Conservation (phyloP, 2,888 invertebrate genomes). For the Aricia artaxerxes region DNA sequence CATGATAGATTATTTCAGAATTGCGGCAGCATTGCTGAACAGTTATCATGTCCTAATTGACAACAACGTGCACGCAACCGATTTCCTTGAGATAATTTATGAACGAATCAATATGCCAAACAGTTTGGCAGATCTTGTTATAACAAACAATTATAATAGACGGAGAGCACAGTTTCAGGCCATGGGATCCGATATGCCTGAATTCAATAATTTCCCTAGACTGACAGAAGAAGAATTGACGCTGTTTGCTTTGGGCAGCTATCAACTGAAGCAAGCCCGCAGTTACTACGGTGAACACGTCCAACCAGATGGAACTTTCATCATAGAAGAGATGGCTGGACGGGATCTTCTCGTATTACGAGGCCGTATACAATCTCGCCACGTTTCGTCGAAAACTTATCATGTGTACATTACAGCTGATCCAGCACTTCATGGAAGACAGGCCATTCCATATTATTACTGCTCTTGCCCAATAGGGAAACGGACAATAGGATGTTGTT, state of each 20-base stretch:
- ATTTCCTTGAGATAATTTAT: slow-evolving; percentile 24
- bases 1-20: slow-evolving; percentile 29
- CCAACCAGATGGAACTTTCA: slow-evolving; percentile 16
- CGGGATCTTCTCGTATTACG: slow-evolving; percentile 21
- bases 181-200: slow-evolving; percentile 13
- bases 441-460: slow-evolving; percentile 28
- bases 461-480: slow-evolving; percentile 25
- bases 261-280: slow-evolving; percentile 21
- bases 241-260: slow-evolving; percentile 4
- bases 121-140: slow-evolving; percentile 6
- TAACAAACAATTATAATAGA: slow-evolving; percentile 7
- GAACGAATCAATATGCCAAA: slow-evolving; percentile 26
- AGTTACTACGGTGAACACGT: slow-evolving; percentile 23
- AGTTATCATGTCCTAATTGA: slow-evolving; percentile 27
- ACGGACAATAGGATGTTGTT: slow-evolving; percentile 17
- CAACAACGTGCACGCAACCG: slow-evolving; percentile 20
- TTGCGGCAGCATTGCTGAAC: slow-evolving; percentile 28
- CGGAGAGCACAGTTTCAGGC: slow-evolving; percentile 14
- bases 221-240: slow-evolving; percentile 26
- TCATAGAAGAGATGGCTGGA: slow-evolving; percentile 10
- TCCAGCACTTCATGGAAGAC: slow-evolving; percentile 27
- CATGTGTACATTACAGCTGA: slow-evolving; percentile 27
- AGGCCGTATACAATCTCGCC: slow-evolving; percentile 13
- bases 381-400: slow-evolving; percentile 1
- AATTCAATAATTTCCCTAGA: slow-evolving; percentile 21